phyloP scores from a whole-genome alignment of 2,113 vertebrate genomes.

The Zosterops lateralis region DNA sequence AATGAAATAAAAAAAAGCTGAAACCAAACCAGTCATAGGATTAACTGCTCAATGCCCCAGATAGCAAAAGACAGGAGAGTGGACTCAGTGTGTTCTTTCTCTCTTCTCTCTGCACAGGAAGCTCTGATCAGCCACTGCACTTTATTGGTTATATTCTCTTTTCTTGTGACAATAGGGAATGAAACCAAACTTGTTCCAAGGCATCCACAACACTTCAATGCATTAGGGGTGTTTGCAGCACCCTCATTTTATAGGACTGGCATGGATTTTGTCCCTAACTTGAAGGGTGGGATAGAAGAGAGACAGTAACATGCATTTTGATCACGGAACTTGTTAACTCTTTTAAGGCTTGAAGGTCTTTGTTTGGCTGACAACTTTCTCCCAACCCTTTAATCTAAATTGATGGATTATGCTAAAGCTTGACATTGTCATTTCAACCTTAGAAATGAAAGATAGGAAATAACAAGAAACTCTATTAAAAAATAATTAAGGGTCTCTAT shows the following conservation, averaged over 20 bases:
- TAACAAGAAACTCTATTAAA: background rate
- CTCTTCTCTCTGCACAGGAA: background rate
- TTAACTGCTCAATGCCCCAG: background rate
- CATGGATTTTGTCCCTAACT: background rate
- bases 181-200: background rate
- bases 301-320: background rate
- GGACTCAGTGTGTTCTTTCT: background rate
- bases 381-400: background rate
- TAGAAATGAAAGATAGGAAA: background rate
- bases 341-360: background rate
- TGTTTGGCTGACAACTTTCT: background rate
- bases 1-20: background rate
- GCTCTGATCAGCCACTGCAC: background rate
- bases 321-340: background rate
- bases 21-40: background rate
- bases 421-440: background rate
- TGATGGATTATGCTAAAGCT: background rate
- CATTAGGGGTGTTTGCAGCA: rapidly evolving
- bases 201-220: background rate
- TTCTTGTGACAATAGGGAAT: background rate
- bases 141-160: background rate
- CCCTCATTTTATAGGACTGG: background rate
- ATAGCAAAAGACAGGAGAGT: background rate
- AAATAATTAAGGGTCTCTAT: background rate
- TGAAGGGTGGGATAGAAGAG: background rate